Evolutionary conservation across 2,113 vertebrate species (phyloP).

Genomic region (Euleptes europaea): DNA sequence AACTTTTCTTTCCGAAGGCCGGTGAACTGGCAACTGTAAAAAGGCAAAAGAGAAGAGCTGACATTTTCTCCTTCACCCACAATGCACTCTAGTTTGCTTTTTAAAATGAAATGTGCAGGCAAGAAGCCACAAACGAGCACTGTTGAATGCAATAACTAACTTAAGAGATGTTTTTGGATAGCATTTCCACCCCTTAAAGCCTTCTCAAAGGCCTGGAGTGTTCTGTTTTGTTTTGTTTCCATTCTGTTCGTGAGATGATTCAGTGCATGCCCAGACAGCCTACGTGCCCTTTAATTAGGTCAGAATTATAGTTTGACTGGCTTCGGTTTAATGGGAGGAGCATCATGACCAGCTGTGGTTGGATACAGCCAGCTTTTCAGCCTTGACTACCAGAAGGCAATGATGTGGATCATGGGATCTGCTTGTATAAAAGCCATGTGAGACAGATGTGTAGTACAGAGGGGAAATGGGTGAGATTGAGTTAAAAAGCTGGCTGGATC

Average conservation of each 20-base stretch:
- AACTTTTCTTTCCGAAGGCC: constrained; percentile 30
- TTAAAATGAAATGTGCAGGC: constrained; percentile 52
- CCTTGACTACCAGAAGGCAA: no score
- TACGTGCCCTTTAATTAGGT: constrained; percentile 55
- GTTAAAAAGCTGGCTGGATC: no score
- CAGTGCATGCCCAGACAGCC: constrained; percentile 49
- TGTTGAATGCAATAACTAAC: constrained; percentile 16
- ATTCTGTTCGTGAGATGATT: constrained; percentile 55
- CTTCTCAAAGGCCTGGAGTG: constrained; percentile 53
- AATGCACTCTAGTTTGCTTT: constrained; percentile 39
- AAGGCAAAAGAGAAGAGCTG: constrained; percentile 56
- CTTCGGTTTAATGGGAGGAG: constrained; percentile 62
- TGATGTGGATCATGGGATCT: no score
- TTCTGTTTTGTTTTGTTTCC: background rate
- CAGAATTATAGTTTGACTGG: constrained; percentile 56
- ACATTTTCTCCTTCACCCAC: constrained; percentile 19
- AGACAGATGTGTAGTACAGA: no score
- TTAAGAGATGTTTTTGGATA: constrained; percentile 49
- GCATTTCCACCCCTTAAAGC: background rate
- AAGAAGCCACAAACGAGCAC: constrained; percentile 59
- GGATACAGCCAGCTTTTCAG: no score
- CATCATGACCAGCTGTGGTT: constrained; percentile 58
- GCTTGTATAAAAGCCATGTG: no score
- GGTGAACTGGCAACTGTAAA: constrained; percentile 45
- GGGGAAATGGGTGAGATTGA: no score